Evolutionary conservation across 2,888 invertebrate species (phyloP), one percentile per base, ranked within the genome.

Genomic region (Eudemis profundana): DNA sequence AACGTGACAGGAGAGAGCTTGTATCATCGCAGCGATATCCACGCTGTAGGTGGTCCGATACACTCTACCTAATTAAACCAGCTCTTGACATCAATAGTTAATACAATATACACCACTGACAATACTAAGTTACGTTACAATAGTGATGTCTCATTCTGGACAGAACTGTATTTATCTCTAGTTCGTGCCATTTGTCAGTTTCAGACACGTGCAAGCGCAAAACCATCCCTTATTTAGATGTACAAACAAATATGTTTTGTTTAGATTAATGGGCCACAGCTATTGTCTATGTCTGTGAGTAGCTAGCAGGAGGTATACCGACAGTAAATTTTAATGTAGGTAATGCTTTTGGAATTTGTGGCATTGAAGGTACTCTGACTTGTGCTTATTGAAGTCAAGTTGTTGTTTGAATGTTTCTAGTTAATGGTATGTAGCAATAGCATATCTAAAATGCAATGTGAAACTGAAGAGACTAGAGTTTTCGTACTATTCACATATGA

Each of bases 31-130:
- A 66, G 67, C 66, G 70, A 53, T 72, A 69, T 63, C 70, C 69
- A 70, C 66, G 67, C 73, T 66, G 72, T 75, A 72, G 72, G 72
- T 71, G 73, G 74, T 75, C 73, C 54, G 61, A 56, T 61, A 59
- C 61, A 68, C 73, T 70, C 68, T 67, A 64, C 53, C 68, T 70
- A 72, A 74, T 74, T 72, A 71, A 71, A 64, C 65, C 59, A 67
- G 47, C 38, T 40, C 49, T 65, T 53, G 54, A 44, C 54, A 59
- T 64, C 40, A 60, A 60, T 65, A 53, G 50, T 65, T 53, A 47
- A 44, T 60, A 51, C 47, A 65, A 65, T 60, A 38, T 36, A 40
- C 14, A 60, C 57, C 17, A 42, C 53, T 46, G 66, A 54, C 54
- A 60, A 60, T 65, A 65, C 53, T 67, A 47, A 68, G 62, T 64